phyloP scores from a whole-genome alignment of 2,113 vertebrate species.

The Notarius lentiginosus region DNA sequence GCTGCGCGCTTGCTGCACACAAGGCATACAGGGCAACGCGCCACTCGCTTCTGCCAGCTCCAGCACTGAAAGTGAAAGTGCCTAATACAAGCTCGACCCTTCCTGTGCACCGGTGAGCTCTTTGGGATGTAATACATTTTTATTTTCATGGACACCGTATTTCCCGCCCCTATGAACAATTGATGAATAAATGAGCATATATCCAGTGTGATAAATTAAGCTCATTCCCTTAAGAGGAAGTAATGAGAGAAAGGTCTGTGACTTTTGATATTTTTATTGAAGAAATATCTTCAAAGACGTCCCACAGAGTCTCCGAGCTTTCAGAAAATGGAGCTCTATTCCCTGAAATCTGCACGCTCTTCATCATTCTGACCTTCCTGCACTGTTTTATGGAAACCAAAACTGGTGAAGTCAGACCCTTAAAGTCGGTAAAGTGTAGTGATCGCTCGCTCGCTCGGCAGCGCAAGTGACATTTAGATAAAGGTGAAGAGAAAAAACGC shows the following conservation, averaged over 20 bases:
- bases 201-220: not conserved
- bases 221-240: not conserved
- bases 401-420: conserved; percentile 29
- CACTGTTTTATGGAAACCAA: not conserved
- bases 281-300: not conserved
- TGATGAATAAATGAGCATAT: not conserved
- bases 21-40: too few relatives aligned
- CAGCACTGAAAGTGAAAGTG: too few relatives aligned
- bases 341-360: not conserved
- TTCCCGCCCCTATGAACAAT: not conserved
- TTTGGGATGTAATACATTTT: not conserved
- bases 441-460: conserved; percentile 51
- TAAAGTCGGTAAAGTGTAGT: conserved; percentile 32
- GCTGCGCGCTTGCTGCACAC: too few relatives aligned
- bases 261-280: conserved; percentile 19
- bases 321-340: not conserved
- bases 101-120: too few relatives aligned
- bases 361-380: conserved; percentile 19
- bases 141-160: not conserved
- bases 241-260: conserved; percentile 11
- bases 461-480: conserved; percentile 74
- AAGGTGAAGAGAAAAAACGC: conserved; percentile 67
- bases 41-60: too few relatives aligned
- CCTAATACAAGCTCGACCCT: too few relatives aligned
- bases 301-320: not conserved